Percentiles rank a stretch among this genome's conserved stretches.
Evolutionary conservation across 1,140 invertebrate genomes (phyloP).

Genomic region (Pseudomyrmex gracilis): DNA sequence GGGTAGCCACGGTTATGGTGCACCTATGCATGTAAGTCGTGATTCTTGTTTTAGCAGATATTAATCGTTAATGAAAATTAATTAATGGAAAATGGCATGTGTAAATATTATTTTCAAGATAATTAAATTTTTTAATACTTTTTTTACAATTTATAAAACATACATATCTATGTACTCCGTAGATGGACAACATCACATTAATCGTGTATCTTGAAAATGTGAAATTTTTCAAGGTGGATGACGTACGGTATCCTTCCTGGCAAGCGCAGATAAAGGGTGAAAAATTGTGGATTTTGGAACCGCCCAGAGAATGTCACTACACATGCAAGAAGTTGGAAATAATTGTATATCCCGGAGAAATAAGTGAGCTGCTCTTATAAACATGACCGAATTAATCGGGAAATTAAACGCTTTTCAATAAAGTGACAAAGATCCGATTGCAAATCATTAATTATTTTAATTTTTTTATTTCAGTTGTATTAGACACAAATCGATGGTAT

Average conservation of each 20-base stretch:
- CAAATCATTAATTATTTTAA: no score
- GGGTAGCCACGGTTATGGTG: slow-evolving; percentile 96
- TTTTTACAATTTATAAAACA: not conserved
- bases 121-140: no score
- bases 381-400: slow-evolving; percentile 9
- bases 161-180: no score
- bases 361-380: slow-evolving; percentile 89
- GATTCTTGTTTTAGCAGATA: slow-evolving; percentile 4
- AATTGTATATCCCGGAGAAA: slow-evolving; percentile 93
- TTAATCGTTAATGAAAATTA: not conserved
- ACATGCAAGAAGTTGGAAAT: slow-evolving; percentile 90
- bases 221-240: slow-evolving; percentile 90
- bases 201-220: slow-evolving; percentile 22
- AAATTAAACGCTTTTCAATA: slow-evolving; percentile 32
- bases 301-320: slow-evolving; percentile 95
- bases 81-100: not conserved
- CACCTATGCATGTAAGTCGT: slow-evolving; percentile 95
- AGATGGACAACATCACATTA: not conserved
- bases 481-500: slow-evolving; percentile 98
- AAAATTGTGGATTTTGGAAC: slow-evolving; percentile 95
- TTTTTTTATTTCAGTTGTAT: slow-evolving; percentile 89
- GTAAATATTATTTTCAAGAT: slow-evolving; percentile 4
- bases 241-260: slow-evolving; percentile 96
- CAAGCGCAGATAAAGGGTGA: slow-evolving; percentile 95
- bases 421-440: no score